Evolutionary conservation across 2,888 invertebrate genomes (phyloP).

Genomic region (Chrysodeixis includens): DNA sequence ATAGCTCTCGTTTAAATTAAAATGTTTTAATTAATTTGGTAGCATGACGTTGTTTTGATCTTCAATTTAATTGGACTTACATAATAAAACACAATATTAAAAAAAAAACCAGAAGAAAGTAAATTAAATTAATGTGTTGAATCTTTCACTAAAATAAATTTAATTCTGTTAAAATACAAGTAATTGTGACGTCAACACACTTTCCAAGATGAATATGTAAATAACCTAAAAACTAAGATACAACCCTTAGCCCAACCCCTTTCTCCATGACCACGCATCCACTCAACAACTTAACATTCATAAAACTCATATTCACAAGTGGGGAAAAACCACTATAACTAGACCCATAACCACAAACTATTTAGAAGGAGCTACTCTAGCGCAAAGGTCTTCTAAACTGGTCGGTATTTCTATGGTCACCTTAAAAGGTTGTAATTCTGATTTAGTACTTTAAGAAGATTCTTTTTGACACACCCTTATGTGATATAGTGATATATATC

Average conservation of each 20-base stretch:
- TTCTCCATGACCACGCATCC: slow-evolving; percentile 75
- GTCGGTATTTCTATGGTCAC: slow-evolving; percentile 65
- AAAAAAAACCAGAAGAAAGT: too few species aligned
- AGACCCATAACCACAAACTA: slow-evolving; percentile 42
- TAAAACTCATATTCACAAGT: slow-evolving; percentile 66
- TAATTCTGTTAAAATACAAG: too few species aligned
- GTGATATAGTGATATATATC: slow-evolving; percentile 43
- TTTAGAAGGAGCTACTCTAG: neutral
- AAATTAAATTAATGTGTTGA: too few species aligned
- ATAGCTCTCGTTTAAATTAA: too few species aligned
- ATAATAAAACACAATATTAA: too few species aligned
- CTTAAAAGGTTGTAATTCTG: slow-evolving; percentile 75
- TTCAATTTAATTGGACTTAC: too few species aligned
- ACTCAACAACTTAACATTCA: slow-evolving; percentile 66
- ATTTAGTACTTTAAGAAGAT: slow-evolving; percentile 76
- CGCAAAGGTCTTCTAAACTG: slow-evolving; percentile 57
- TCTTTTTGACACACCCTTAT: slow-evolving; percentile 60
- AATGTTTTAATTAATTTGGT: too few species aligned
- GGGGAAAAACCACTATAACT: slow-evolving; percentile 64
- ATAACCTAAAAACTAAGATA: neutral
- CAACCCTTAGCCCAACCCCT: slow-evolving; percentile 62
- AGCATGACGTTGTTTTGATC: too few species aligned
- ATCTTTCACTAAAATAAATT: too few species aligned
- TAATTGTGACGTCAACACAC: neutral
- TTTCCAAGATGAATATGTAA: neutral